phyloP scores from a whole-genome alignment of 64 coral and sea anemone genomes.

The Dendrophyllia cribrosa region DNA sequence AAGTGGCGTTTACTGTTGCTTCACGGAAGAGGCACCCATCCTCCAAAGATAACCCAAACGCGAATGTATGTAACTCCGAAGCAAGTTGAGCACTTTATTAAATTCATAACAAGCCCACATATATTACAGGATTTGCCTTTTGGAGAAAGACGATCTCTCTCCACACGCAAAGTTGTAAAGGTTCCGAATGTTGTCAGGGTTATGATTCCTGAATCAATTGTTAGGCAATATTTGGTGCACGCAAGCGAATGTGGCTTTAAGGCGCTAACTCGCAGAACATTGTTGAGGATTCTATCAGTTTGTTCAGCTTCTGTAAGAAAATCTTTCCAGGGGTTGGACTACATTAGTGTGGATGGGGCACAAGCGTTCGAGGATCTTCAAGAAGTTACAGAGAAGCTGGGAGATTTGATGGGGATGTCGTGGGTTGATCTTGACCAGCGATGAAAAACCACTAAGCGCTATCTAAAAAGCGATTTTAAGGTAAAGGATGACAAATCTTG shows the following conservation, averaged over 20 bases:
- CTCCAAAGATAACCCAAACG: constrained; percentile 48
- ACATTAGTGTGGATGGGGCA: constrained; percentile 48
- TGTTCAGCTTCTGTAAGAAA: constrained; percentile 60
- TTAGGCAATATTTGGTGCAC: constrained; percentile 25
- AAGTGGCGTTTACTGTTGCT: constrained; percentile 52
- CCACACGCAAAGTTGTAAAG: constrained; percentile 3
- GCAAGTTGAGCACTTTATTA: constrained; percentile 76
- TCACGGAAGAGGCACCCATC: constrained; percentile 66
- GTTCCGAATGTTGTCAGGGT: constrained; percentile 58
- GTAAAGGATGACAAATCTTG: no score
- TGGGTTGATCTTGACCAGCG: no score
- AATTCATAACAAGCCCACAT: constrained; percentile 75
- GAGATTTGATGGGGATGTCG: no score
- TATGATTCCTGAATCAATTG: constrained; percentile 62
- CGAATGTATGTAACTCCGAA: constrained; percentile 68
- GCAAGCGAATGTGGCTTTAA: no score
- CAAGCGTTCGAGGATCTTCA: constrained; percentile 60
- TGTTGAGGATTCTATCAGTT: constrained; percentile 19
- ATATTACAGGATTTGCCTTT: constrained; percentile 73
- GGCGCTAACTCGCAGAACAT: neutral
- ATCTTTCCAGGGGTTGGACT: constrained; percentile 56
- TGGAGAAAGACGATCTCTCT: constrained; percentile 46
- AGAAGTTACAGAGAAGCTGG: constrained; percentile 11
- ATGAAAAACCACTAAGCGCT: no score
- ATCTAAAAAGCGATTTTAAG: no score